A percentile compares a stretch with the other conserved stretches of the same genome.
Conservation (phyloP, 2,888 invertebrate species). For the Phytoseiulus persimilis region DNA sequence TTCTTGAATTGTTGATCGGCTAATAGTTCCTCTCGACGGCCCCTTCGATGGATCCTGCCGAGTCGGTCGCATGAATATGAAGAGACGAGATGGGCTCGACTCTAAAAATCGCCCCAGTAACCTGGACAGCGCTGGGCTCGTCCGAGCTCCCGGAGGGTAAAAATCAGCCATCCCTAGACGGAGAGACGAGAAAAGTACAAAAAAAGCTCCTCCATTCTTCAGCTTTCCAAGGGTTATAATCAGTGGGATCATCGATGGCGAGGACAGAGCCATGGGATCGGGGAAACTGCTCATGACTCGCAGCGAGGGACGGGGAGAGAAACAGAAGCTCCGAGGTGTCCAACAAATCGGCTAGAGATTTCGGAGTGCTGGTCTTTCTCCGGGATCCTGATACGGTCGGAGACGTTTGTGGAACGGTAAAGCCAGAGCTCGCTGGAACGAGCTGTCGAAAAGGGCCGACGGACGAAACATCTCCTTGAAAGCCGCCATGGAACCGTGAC, state of each 20-base stretch:
- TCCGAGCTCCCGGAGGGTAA: neutral
- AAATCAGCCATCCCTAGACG: neutral
- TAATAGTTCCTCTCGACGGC: no score
- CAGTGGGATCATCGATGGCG: neutral
- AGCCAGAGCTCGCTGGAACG: neutral
- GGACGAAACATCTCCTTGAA: neutral
- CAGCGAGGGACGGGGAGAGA: neutral
- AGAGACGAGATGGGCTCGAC: no score
- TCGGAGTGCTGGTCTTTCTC: neutral
- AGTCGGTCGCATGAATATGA: no score
- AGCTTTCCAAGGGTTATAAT: neutral
- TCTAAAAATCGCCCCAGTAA: no score
- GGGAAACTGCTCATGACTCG: neutral
- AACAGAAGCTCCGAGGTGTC: neutral
- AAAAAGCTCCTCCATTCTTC: neutral
- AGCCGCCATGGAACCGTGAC: neutral
- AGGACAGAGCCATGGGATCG: neutral
- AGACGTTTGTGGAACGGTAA: neutral
- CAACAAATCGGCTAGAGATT: neutral
- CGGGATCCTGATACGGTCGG: neutral
- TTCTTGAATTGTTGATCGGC: no score
- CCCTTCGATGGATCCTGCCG: no score
- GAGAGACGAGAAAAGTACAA: neutral
- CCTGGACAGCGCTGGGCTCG: no score
- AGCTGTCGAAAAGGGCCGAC: neutral